These are phyloP conservation scores for Athalia rosae DNA, from an alignment of 2,888 invertebrate species.

Conservation along the genomic window DNA sequence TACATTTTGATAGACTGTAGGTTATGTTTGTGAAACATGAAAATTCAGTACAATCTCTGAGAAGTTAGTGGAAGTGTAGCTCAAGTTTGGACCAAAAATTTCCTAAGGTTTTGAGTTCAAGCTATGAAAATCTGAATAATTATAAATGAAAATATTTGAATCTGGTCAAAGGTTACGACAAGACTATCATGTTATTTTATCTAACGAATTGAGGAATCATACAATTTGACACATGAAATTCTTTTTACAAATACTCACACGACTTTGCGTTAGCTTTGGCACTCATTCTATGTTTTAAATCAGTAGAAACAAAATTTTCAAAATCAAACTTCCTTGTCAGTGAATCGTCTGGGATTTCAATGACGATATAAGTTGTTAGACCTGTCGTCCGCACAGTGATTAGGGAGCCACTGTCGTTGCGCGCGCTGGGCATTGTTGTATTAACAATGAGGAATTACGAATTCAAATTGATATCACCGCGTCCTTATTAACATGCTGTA, in stretches of 20 bases:
- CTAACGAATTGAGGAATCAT: background rate
- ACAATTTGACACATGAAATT: background rate
- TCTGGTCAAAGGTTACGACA: conserved; percentile 9
- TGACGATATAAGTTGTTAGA: conserved; percentile 39
- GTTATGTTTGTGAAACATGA: conserved; percentile 18
- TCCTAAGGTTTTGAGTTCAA: background rate
- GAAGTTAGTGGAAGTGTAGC: background rate
- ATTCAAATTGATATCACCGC: conserved; percentile 8
- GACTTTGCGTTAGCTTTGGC: conserved; percentile 47
- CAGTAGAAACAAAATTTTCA: conserved; percentile 44
- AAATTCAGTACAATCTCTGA: background rate
- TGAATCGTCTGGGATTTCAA: conserved; percentile 41
- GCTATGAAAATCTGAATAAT: background rate
- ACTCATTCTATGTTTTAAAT: conserved; percentile 50
- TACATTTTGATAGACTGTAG: background rate
- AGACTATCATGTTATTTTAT: background rate
- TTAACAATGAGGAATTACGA: background rate
- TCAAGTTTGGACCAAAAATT: background rate
- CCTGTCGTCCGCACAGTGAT: conserved; percentile 50
- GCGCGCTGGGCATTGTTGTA: conserved; percentile 52
- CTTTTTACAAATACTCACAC: conserved; percentile 44
- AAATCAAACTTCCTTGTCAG: conserved; percentile 46
- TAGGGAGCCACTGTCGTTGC: conserved; percentile 55
- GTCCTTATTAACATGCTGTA: background rate
- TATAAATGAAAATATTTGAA: background rate